Evolutionary conservation across 1,140 invertebrate genomes (phyloP).

Genomic region (Drosophila takahashii): DNA sequence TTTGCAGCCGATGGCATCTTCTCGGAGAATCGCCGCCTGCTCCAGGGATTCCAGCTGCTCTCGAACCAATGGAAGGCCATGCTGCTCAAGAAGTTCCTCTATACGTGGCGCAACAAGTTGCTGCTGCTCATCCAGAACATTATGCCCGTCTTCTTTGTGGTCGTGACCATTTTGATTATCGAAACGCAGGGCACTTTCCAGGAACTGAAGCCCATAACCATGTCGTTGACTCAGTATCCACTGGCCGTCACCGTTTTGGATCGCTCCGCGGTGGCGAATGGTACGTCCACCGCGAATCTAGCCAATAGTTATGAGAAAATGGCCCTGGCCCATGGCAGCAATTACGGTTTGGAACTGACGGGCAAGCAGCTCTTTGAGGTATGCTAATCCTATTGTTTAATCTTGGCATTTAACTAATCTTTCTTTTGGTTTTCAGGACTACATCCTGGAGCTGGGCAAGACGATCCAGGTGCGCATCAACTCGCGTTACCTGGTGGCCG

Average conservation of each 20-base stretch:
- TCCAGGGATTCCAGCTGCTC: slow-evolving; percentile 55
- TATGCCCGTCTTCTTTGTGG: slow-evolving; percentile 87
- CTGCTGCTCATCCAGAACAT: slow-evolving; percentile 86
- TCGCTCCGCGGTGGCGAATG: background rate
- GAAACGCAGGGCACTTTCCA: slow-evolving; percentile 39
- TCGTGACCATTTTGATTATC: slow-evolving; percentile 86
- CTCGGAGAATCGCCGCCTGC: slow-evolving; percentile 41
- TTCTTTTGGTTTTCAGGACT: slow-evolving; percentile 15
- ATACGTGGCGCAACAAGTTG: slow-evolving; percentile 86
- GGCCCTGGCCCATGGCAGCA: slow-evolving; percentile 42
- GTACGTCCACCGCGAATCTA: background rate
- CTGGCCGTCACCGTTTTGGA: slow-evolving; percentile 63
- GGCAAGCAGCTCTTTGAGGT: slow-evolving; percentile 13
- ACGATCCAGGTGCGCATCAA: slow-evolving; percentile 65
- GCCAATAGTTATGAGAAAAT: slow-evolving; percentile 49
- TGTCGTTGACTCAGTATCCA: slow-evolving; percentile 62
- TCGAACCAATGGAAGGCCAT: slow-evolving; percentile 88
- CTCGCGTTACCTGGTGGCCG: slow-evolving; percentile 69
- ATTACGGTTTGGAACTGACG: slow-evolving; percentile 30
- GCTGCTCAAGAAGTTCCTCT: slow-evolving; percentile 87
- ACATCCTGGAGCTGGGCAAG: slow-evolving; percentile 59
- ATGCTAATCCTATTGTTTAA: background rate
- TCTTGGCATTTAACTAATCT: no score
- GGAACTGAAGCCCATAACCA: slow-evolving; percentile 51
- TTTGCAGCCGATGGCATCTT: slow-evolving; percentile 66